Base-by-base conservation (phyloP, 2,888 invertebrate genomes). In the Eristalis tenax region DNA sequence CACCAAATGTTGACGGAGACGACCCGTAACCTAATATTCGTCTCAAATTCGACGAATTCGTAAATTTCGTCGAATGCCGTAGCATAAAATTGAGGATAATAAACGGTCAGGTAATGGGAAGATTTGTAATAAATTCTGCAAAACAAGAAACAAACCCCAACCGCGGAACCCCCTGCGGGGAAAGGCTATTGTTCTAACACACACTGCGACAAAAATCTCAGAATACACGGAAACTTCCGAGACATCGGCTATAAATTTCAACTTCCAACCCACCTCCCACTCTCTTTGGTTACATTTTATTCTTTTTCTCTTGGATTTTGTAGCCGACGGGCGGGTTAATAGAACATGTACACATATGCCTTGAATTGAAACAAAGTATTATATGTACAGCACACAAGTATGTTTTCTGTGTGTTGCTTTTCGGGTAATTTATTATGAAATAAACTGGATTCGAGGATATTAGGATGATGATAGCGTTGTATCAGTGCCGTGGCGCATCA, bases 61-160 rank as follows among this genome's bases (percentile, higher is more conserved):
- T 85, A 85, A 85, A 85, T 85, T 4, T 81, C 71, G 18, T 64
- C 63, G 66, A 85, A 81, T 65, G 76, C 59, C 68, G 59, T 35
- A 76, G 50, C 76, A 77, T 85, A 65, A 82, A 77, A 74, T 74
- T 68, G 38, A 68, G 73, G 70, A 77, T 73, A 85, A 77, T 85
- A 81, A 81, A 81, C 69, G 64, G 35, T 50, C 82, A 85, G 85
- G 85, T 85, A 82, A 82, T 69, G 80, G 66, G 68, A 68, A 63
- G 74, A 63, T 77, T 32, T 77, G 73, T 50, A 81, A 85, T 85
- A 81, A 81, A 84, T 80, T 76, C 40, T 64, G 18, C 28, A 23
- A 26, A 50, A 79, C n/a, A n/a, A 13, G 0, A 66, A 66, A 56
- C 35, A 66, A 8, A 32, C 32, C 35, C 32, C 18, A 28, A n/a